phyloP scores from a whole-genome alignment of 1,140 invertebrate species.

The Epicauta chinensis region DNA sequence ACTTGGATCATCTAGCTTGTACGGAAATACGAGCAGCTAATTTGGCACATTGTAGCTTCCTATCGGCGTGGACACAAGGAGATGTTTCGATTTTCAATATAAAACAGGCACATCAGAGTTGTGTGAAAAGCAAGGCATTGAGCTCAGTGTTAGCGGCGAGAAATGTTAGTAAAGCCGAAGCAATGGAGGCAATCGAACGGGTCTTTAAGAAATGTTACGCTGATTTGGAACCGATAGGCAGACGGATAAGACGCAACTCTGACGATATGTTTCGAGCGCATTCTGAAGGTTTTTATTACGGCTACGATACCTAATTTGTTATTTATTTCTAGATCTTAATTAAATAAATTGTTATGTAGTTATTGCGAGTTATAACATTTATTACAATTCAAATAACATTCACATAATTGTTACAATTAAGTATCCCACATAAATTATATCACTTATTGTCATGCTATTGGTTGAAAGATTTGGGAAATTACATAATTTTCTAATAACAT shows the following conservation, averaged over 20 bases:
- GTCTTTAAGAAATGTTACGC: slow-evolving; percentile 90
- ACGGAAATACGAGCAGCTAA: slow-evolving; percentile 91
- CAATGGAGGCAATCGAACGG: slow-evolving; percentile 69
- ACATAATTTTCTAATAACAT: background rate
- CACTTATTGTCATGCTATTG: background rate
- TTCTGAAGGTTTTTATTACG: slow-evolving; percentile 69
- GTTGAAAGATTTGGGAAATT: background rate
- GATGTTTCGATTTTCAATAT: slow-evolving; percentile 68
- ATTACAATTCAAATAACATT: background rate
- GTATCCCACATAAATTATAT: background rate
- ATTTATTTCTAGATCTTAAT: background rate
- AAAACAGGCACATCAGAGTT: slow-evolving; percentile 70
- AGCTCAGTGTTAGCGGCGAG: slow-evolving; percentile 76
- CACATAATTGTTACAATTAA: background rate
- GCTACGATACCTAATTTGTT: slow-evolving; percentile 56
- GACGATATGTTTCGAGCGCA: slow-evolving; percentile 71
- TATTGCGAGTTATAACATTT: too few relatives aligned
- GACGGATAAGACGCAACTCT: slow-evolving; percentile 71
- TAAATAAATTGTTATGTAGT: background rate
- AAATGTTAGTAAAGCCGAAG: slow-evolving; percentile 65
- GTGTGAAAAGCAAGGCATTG: slow-evolving; percentile 84
- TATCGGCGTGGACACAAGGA: slow-evolving; percentile 71
- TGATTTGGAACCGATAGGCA: slow-evolving; percentile 89
- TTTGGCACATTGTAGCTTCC: slow-evolving; percentile 83
- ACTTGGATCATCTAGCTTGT: slow-evolving; percentile 90